A percentile compares a stretch with the other conserved stretches of the same genome.
phyloP scores from a whole-genome alignment of 2,797 vertebrate genomes.

The Pristis pectinata region DNA sequence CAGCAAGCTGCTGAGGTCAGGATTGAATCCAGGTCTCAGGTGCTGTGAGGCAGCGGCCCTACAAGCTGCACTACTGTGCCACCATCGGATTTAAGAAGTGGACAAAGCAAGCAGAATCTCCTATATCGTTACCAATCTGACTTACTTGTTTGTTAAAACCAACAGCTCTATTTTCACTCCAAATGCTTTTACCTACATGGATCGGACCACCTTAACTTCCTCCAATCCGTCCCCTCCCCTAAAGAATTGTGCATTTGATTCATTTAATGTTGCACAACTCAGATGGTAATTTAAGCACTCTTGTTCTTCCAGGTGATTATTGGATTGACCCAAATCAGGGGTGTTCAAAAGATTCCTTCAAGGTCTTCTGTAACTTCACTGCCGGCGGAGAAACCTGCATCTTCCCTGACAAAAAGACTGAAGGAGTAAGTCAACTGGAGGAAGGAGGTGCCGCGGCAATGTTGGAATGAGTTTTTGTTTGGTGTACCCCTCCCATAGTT shows the following conservation, averaged over 20 bases:
- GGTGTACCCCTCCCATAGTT: not conserved
- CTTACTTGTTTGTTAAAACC: too few species aligned
- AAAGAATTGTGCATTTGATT: not conserved
- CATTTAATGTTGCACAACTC: not conserved
- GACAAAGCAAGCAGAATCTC: too few species aligned
- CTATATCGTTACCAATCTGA: too few species aligned
- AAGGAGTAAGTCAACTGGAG: constrained; percentile 49
- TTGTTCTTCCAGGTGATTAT: constrained; percentile 60
- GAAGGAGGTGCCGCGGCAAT: not conserved
- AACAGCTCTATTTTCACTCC: too few species aligned
- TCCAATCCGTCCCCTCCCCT: not conserved
- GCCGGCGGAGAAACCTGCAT: constrained; percentile 65
- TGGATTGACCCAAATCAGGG: constrained; percentile 77
- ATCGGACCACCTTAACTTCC: too few species aligned
- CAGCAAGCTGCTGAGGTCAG: too few species aligned
- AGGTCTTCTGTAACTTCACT: constrained; percentile 72
- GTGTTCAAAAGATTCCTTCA: constrained; percentile 68
- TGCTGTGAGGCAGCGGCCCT: too few species aligned
- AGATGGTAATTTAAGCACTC: not conserved
- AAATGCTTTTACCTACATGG: too few species aligned
- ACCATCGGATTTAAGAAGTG: too few species aligned
- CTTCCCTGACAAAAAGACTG: constrained; percentile 55
- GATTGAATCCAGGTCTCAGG: too few species aligned
- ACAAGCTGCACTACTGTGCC: too few species aligned
- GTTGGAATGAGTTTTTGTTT: not conserved